phyloP scores from a whole-genome alignment of 2,797 vertebrate species.

The Brachymystax lenok region DNA sequence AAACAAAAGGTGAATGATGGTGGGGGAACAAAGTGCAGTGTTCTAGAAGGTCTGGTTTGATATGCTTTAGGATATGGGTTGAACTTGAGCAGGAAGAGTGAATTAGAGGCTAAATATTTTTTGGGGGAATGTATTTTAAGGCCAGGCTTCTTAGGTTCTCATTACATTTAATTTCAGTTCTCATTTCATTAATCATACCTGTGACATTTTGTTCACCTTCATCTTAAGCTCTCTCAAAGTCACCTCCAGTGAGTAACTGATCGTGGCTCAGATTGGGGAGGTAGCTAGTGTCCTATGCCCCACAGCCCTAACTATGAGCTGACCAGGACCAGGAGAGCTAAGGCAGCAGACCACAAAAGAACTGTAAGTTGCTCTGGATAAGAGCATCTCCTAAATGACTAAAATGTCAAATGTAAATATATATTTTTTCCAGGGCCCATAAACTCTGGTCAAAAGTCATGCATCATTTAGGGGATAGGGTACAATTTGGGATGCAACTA shows the following conservation, averaged over 20 bases:
- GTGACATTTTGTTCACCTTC: background rate
- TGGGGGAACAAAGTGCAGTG: background rate
- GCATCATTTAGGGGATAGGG: background rate
- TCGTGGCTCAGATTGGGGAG: background rate
- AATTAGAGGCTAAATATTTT: background rate
- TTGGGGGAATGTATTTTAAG: background rate
- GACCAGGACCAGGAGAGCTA: background rate
- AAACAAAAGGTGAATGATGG: background rate
- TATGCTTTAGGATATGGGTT: background rate
- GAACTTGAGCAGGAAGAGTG: background rate
- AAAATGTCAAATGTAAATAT: no score
- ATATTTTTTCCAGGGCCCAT: background rate
- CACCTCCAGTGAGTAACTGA: background rate
- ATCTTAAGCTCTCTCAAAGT: background rate
- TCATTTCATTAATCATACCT: background rate
- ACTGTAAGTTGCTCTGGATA: no score
- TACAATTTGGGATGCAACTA: no score
- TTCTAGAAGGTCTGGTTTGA: constrained; percentile 2
- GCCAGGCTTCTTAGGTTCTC: background rate
- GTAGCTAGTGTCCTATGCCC: background rate
- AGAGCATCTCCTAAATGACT: no score
- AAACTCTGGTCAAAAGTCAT: background rate
- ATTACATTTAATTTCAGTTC: background rate
- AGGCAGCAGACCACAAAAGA: background rate
- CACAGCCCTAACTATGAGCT: background rate